Percentiles rank a stretch among this genome's conserved stretches.
Evolutionary conservation across 2,113 vertebrate genomes (phyloP).

Genomic region (Dissostichus mawsoni): DNA sequence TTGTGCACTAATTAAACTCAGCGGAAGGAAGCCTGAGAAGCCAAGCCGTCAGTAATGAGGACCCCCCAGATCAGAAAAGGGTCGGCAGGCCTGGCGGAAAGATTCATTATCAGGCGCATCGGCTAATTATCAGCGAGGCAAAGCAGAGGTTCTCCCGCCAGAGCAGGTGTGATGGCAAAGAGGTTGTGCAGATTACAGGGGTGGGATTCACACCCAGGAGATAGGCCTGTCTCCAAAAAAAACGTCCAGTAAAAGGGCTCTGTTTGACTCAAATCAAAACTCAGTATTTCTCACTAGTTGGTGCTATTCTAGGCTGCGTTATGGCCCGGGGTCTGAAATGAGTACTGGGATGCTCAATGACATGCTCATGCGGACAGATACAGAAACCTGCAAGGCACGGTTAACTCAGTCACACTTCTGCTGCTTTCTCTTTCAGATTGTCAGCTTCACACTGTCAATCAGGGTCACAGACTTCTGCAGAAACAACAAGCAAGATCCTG

Average conservation of each 20-base stretch:
- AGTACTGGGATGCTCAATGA: constrained; percentile 60
- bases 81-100: constrained; percentile 66
- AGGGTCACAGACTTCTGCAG: constrained; percentile 29
- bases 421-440: constrained; percentile 27
- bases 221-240: constrained; percentile 46
- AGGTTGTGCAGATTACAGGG: constrained; percentile 63
- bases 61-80: constrained; percentile 76
- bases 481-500: background rate
- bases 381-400: constrained; percentile 60
- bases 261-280: constrained; percentile 68
- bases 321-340: constrained; percentile 59
- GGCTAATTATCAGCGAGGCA: constrained; percentile 74
- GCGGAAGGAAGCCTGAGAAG: constrained; percentile 73
- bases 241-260: constrained; percentile 46
- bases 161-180: constrained; percentile 75
- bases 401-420: constrained; percentile 42
- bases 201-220: constrained; percentile 53
- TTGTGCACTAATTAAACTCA: constrained; percentile 85
- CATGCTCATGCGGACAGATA: constrained; percentile 51
- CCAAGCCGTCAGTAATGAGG: constrained; percentile 79
- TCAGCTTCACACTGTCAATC: constrained; percentile 61
- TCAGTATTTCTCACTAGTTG: constrained; percentile 61
- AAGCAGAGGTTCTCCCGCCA: constrained; percentile 68
- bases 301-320: constrained; percentile 65
- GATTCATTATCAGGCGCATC: constrained; percentile 73